phyloP scores from a whole-genome alignment of 2,888 invertebrate genomes.

The Teleiodes luculella region DNA sequence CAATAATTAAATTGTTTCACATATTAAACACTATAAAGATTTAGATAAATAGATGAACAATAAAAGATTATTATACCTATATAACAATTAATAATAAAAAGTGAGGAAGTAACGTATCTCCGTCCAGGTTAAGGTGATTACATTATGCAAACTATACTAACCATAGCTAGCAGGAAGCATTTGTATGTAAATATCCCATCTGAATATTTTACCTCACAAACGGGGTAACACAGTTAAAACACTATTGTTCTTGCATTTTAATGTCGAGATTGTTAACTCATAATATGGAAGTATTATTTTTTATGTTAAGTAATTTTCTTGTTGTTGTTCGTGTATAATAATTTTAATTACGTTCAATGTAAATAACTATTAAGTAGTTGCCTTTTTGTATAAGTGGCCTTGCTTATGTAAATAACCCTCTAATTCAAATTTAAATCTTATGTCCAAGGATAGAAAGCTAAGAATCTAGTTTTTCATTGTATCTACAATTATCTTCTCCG shows the following conservation, averaged over 20 bases:
- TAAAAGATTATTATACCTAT: too few relatives aligned
- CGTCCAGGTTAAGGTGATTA: constrained; percentile 53
- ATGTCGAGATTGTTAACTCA: constrained; percentile 2
- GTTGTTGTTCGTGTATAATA: background rate
- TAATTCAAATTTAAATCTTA: too few relatives aligned
- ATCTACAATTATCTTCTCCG: too few relatives aligned
- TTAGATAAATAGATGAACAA: too few relatives aligned
- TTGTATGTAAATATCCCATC: constrained; percentile 33
- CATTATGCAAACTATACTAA: background rate
- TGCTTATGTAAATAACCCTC: too few relatives aligned
- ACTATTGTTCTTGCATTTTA: constrained; percentile 12
- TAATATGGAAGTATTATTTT: background rate
- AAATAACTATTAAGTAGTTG: background rate
- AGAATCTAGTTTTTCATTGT: too few relatives aligned
- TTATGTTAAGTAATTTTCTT: background rate
- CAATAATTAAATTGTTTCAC: too few relatives aligned
- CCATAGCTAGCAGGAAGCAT: constrained; percentile 40
- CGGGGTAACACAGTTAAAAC: background rate
- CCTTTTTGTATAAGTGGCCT: too few relatives aligned
- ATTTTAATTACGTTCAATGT: background rate
- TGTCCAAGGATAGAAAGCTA: too few relatives aligned
- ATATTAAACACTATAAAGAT: too few relatives aligned
- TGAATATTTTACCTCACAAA: background rate
- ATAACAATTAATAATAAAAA: background rate
- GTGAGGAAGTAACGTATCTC: constrained; percentile 33